These are phyloP conservation scores for Embidobia sp. DNA, from an alignment of 2,888 invertebrate genomes.

Conservation along the genomic window DNA sequence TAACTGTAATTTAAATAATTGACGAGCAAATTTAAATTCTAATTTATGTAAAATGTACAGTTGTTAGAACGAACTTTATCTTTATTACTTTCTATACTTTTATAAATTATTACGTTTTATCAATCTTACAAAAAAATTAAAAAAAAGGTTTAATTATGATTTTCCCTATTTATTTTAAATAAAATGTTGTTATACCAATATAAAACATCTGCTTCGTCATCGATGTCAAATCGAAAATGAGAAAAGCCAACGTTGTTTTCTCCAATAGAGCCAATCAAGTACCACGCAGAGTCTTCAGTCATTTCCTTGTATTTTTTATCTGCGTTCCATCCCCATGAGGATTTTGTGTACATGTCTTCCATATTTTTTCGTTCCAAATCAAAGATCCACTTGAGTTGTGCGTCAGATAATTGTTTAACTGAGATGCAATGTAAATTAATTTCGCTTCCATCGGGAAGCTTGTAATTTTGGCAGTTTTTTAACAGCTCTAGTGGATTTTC, in stretches of 20 bases:
- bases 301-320: slow-evolving; percentile 85
- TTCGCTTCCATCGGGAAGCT: slow-evolving; percentile 83
- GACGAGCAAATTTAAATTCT: too few species aligned
- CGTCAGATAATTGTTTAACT: slow-evolving; percentile 84
- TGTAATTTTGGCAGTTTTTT: slow-evolving; percentile 85
- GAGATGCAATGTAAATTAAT: slow-evolving; percentile 85
- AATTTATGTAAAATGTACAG: not conserved
- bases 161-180: too few species aligned
- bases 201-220: slow-evolving; percentile 86
- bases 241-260: slow-evolving; percentile 85
- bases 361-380: slow-evolving; percentile 90
- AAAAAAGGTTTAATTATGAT: not conserved
- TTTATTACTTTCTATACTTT: too few species aligned
- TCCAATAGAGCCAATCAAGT: slow-evolving; percentile 83
- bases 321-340: slow-evolving; percentile 86
- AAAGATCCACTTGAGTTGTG: slow-evolving; percentile 87
- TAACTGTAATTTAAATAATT: slow-evolving; percentile 85
- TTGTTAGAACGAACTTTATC: too few species aligned
- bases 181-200: slow-evolving; percentile 88
- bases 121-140: too few species aligned
- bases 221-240: slow-evolving; percentile 90
- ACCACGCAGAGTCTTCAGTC: slow-evolving; percentile 85
- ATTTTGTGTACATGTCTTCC: slow-evolving; percentile 86
- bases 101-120: too few species aligned
- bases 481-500: slow-evolving; percentile 85